Conservation (phyloP, 2,113 vertebrate genomes). For the Aphyosemion australe region DNA sequence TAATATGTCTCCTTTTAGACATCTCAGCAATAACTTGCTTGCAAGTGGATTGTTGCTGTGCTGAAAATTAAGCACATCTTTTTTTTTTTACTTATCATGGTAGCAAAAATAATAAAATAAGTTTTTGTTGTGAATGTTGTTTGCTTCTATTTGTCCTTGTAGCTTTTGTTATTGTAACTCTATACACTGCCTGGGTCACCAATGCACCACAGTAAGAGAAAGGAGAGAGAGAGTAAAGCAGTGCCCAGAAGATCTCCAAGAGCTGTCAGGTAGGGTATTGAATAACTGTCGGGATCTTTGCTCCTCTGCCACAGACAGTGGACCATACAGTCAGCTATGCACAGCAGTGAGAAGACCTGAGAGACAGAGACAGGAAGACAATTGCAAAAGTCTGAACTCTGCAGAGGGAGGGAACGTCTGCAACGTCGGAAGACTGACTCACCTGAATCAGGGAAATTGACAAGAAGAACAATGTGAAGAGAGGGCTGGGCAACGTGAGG, state of each 20-base stretch:
- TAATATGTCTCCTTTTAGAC: no score
- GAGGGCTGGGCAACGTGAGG: slow-evolving; percentile 72
- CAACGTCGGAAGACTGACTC: slow-evolving; percentile 17
- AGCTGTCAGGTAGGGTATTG: slow-evolving; percentile 96
- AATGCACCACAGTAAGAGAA: slow-evolving; percentile 71
- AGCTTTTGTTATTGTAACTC: background rate
- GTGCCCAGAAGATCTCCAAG: slow-evolving; percentile 91
- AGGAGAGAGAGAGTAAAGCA: slow-evolving; percentile 85
- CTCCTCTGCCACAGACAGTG: slow-evolving; percentile 85
- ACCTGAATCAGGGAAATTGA: slow-evolving; percentile 88
- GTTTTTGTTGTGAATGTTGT: no score
- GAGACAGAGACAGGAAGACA: slow-evolving; percentile 8
- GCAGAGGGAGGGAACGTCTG: background rate
- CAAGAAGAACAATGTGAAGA: slow-evolving; percentile 85
- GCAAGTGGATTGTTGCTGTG: no score
- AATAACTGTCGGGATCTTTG: slow-evolving; percentile 91
- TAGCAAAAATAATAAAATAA: no score
- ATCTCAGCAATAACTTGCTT: no score
- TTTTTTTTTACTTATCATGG: no score
- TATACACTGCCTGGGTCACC: slow-evolving; percentile 45
- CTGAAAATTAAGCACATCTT: no score
- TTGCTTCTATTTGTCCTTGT: no score
- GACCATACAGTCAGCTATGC: slow-evolving; percentile 85
- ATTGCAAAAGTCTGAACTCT: background rate
- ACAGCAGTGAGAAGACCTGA: slow-evolving; percentile 87